These are phyloP conservation scores for Drosophila mettleri DNA, from an alignment of 2,888 invertebrate species.

Conservation along the genomic window DNA sequence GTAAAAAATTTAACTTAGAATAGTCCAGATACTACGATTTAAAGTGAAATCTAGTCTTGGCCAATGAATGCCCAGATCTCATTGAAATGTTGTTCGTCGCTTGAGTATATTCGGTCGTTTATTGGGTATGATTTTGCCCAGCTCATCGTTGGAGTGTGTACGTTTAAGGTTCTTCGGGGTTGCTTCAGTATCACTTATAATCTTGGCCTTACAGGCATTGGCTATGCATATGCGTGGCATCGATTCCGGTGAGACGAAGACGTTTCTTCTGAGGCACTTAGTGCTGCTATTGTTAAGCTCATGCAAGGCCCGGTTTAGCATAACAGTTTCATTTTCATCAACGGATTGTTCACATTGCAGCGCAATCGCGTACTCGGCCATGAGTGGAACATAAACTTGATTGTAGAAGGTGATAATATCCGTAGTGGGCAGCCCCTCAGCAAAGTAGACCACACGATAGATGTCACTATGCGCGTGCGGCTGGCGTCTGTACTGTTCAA, in stretches of 20 bases:
- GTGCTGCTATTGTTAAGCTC: slow-evolving; percentile 15
- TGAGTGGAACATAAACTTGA: slow-evolving; percentile 41
- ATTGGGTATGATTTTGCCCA: slow-evolving; percentile 1
- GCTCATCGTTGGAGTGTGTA: slow-evolving; percentile 36
- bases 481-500: slow-evolving; percentile 59
- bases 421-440: slow-evolving; percentile 1
- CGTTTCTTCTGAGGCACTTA: background rate
- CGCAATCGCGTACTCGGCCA: slow-evolving; percentile 31
- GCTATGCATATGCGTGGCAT: slow-evolving; percentile 35
- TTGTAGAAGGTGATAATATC: slow-evolving; percentile 69
- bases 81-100: slow-evolving; percentile 44
- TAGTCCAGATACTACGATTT: slow-evolving; percentile 21
- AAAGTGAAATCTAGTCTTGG: background rate
- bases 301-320: slow-evolving; percentile 17
- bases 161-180: slow-evolving; percentile 45
- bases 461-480: slow-evolving; percentile 40
- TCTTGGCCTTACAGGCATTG: slow-evolving; percentile 22
- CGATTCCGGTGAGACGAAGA: slow-evolving; percentile 16
- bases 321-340: background rate
- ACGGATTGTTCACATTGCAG: slow-evolving; percentile 23
- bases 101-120: slow-evolving; percentile 61
- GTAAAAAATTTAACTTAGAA: background rate
- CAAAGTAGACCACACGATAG: slow-evolving; percentile 49
- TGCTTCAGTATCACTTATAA: slow-evolving; percentile 4
- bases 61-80: background rate